A percentile compares a stretch with the other conserved stretches of the same genome.
Conservation (phyloP, 1,140 invertebrate genomes). For the Drosophila quadrilineata region DNA sequence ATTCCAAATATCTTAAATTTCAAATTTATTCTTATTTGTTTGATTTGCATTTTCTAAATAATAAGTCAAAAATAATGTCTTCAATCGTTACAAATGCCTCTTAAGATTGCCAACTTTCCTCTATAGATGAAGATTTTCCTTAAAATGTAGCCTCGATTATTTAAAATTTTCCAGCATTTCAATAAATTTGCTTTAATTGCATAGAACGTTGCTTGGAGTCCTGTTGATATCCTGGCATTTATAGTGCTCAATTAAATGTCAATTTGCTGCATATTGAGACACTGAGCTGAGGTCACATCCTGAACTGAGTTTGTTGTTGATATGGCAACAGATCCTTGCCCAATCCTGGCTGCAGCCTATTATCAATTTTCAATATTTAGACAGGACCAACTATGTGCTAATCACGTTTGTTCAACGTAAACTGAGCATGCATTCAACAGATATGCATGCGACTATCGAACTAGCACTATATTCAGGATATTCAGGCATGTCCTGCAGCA, state of each 20-base stretch:
- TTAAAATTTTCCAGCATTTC: background rate
- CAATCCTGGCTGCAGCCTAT: slow-evolving; percentile 33
- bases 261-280: slow-evolving; percentile 38
- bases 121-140: no score
- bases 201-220: background rate
- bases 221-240: background rate
- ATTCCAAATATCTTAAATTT: no score
- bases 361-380: slow-evolving; percentile 77
- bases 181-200: slow-evolving; percentile 1
- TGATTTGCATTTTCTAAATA: no score
- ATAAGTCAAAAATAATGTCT: no score
- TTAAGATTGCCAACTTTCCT: no score
- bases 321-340: background rate
- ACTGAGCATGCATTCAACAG: slow-evolving; percentile 60
- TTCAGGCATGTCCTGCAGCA: background rate
- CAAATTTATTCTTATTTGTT: no score
- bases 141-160: no score
- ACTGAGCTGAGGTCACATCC: background rate
- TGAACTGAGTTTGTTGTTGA: slow-evolving; percentile 21
- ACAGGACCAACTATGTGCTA: slow-evolving; percentile 67
- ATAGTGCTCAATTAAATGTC: slow-evolving; percentile 29
- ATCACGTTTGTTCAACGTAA: slow-evolving; percentile 67
- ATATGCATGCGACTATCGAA: slow-evolving; percentile 1
- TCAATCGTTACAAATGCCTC: no score
- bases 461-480: no score